Base-by-base conservation (phyloP, 2,888 invertebrate genomes). In the Pterostichus niger region DNA sequence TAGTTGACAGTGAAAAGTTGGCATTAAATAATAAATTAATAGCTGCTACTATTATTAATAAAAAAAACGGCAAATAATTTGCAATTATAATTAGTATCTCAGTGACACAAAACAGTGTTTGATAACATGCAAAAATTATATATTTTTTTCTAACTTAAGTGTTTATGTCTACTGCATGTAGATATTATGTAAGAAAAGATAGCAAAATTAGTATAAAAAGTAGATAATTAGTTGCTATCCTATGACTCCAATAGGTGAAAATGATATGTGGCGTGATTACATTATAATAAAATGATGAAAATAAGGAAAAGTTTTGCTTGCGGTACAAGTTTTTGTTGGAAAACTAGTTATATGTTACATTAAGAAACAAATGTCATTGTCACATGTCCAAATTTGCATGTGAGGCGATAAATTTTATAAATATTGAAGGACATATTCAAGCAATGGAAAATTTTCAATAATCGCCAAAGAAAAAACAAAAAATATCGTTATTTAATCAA, bases 301-400 rank as follows among this genome's bases (percentile, higher is more conserved):
- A 64, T 64, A 64, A n/a, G 33, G 64, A 33, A 64, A 64, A 64
- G 64, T 64, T 59, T 59, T 31, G 59, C 11, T 31, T 59, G 59
- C 31, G 7, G 64, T 64, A 40, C 64, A 64, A 64, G 35, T 64
- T 64, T 64, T 64, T 64, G 64, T 64, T 33, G 35, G 64, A 64
- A 64, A 64, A 64, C 64, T 64, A 64, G 64, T 64, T 64, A 13
- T 78, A 44, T 13, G 13, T 64, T 64, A 13, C 61, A 44, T 13
- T 77, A 17, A 59, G 13, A 78, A 78, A 59, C 40, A 78, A 78
- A 78, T 78, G 78, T 78, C 78, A 78, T 78, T 78, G 78, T 78
- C 78, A 78, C n/a, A 44, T 59, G 61, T 78, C 44, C 44, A 78
- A 59, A 78, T 78, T 78, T 78, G 59, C 78, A 78, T 56, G 40